These are phyloP conservation scores for Galaxea fascicularis DNA, from an alignment of 92 coral and sea anemone species.

Conservation along the genomic window DNA sequence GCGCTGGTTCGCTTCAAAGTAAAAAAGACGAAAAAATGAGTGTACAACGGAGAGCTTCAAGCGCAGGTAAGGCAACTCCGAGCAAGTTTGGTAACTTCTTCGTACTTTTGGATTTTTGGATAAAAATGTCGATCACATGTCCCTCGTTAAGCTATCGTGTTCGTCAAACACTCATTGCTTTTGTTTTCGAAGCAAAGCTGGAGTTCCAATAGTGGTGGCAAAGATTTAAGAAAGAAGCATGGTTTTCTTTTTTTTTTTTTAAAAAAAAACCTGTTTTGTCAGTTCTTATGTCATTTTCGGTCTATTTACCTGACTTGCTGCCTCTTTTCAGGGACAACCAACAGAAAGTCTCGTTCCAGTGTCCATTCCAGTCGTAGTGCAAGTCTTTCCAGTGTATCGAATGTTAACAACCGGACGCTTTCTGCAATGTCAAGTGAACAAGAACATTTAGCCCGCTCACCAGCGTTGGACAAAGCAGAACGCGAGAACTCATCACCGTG, in stretches of 20 bases:
- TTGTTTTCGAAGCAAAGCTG: no score
- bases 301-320: background rate
- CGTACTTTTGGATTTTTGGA: no score
- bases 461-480: slow-evolving; percentile 36
- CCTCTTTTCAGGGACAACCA: slow-evolving; percentile 38
- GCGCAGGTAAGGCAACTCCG: slow-evolving; percentile 44
- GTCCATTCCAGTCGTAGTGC: slow-evolving; percentile 61
- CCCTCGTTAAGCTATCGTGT: no score
- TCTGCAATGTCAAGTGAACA: slow-evolving; percentile 72
- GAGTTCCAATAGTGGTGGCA: background rate
- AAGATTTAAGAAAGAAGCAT: no score
- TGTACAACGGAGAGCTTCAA: slow-evolving; percentile 45
- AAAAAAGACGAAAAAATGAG: slow-evolving; percentile 16
- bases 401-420: slow-evolving; percentile 51
- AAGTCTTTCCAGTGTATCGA: slow-evolving; percentile 73
- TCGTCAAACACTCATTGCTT: no score
- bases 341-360: slow-evolving; percentile 25
- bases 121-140: no score
- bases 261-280: no score
- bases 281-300: no score
- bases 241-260: no score
- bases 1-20: slow-evolving; percentile 50
- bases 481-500: slow-evolving; percentile 37
- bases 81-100: background rate
- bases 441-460: slow-evolving; percentile 14